Evolutionary conservation across 2,888 invertebrate species (phyloP), one percentile per base, ranked within the genome.

Genomic region (Dicyrtoma fusca): DNA sequence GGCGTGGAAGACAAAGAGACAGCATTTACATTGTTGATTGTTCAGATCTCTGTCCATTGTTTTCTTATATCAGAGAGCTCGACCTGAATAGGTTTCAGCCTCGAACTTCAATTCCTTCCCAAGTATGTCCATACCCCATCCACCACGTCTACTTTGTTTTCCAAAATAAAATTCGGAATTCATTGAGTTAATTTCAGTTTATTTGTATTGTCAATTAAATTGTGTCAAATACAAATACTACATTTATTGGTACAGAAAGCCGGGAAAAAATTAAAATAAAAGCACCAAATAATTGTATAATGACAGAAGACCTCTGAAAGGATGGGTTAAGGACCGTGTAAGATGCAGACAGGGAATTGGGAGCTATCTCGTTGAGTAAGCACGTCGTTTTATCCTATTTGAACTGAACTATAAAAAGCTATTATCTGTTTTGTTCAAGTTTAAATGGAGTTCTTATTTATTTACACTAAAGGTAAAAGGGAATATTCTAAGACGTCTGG

Each of bases 1-100:
- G 34, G 51, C 65, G 53, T 65, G 65, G 26, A 65, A 65, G 65
- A 65, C 63, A 65, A 65, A 65, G 65, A 65, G 65, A 63, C 63
- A 63, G 63, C 63, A 63, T 63, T 63, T 63, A 63, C 45, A 63
- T 47, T 47, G 21, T 47, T 63, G 45, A 45, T 63, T 63, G 23
- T 63, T 10, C 8, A 47, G 47, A 21, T 63, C 63, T 47, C 47
- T 19, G 4, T 63, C 23, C 62, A 42, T 49, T 17, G 17, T 44
- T 62, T 62, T 44, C 21, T 5, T 26, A n/a, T 63, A n/a, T 19
- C 45, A 19, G 23, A 57, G 25, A 11, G n/a, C 26, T 57, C 25
- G 25, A 49, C 34, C 34, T 34, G 34, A 34, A 34, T 34, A 34
- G 49, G 14, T 49, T 11, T 49, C 13, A 10, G 8, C 13, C 49